These are phyloP conservation scores for Synergus itoensis DNA, from an alignment of 2,888 invertebrate genomes.

Conservation along the genomic window DNA sequence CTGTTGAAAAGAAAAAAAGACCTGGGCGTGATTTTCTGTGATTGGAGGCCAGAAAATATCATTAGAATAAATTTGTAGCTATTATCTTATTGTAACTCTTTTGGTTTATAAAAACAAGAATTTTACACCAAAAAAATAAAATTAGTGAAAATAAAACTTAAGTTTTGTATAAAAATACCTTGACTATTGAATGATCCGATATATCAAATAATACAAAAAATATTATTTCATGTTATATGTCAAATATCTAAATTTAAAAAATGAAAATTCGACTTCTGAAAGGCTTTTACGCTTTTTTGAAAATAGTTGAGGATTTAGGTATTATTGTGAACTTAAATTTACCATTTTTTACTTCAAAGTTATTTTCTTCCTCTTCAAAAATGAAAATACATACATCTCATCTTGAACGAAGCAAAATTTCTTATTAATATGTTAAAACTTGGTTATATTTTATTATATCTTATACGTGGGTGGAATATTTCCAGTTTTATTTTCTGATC, in stretches of 20 bases:
- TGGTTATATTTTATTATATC: too few species aligned
- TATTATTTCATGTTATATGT: too few species aligned
- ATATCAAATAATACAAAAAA: background rate
- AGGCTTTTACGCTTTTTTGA: background rate
- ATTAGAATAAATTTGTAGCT: background rate
- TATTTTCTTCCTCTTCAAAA: too few species aligned
- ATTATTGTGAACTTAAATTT: background rate
- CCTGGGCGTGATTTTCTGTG: background rate
- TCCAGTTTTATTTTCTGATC: too few species aligned
- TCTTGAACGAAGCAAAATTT: too few species aligned
- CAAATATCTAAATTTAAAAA: too few species aligned
- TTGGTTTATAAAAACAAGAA: background rate
- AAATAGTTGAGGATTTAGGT: background rate
- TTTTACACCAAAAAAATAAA: background rate
- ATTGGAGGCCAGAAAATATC: slow-evolving; percentile 6
- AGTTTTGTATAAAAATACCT: background rate
- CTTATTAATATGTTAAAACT: too few species aligned
- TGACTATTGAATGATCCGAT: background rate
- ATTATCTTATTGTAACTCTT: slow-evolving; percentile 10
- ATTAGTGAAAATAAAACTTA: background rate
- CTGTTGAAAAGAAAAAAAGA: background rate
- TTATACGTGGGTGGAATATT: too few species aligned
- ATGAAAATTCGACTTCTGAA: background rate
- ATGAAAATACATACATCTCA: too few species aligned
- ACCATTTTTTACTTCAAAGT: background rate